These are phyloP conservation scores for Penelope pileata DNA, from an alignment of 2,113 vertebrate species.

Conservation along the genomic window DNA sequence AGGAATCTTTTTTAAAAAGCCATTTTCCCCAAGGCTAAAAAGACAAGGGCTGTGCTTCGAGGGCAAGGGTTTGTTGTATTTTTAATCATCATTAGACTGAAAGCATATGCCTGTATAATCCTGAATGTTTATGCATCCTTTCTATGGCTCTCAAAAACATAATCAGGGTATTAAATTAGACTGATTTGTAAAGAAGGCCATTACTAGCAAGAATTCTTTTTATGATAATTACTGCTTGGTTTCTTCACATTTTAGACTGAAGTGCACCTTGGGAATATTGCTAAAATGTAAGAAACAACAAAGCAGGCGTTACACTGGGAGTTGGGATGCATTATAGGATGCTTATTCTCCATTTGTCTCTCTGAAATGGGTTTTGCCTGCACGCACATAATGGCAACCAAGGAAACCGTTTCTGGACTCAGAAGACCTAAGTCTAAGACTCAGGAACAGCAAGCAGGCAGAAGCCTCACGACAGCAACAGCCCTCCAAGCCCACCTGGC, in stretches of 20 bases:
- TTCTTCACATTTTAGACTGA: neutral
- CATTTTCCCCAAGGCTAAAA: neutral
- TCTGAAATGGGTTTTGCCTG: neutral
- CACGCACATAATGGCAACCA: neutral
- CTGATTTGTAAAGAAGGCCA: neutral
- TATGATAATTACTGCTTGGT: neutral
- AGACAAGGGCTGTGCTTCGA: neutral
- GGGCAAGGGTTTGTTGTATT: neutral
- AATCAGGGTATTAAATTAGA: neutral
- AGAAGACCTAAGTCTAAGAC: neutral
- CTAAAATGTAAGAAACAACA: neutral
- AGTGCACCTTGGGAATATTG: neutral
- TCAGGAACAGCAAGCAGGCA: neutral
- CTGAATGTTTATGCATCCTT: neutral
- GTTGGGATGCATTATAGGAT: neutral
- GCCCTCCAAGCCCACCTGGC: neutral
- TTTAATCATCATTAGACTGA: neutral
- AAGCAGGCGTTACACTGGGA: neutral
- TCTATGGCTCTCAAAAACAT: neutral
- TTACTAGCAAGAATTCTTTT: neutral
- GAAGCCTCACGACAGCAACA: neutral
- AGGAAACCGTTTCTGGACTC: neutral
- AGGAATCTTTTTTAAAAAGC: neutral
- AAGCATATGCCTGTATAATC: neutral
- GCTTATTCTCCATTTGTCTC: neutral